A percentile compares a stretch with the other conserved stretches of the same genome.
Conservation (phyloP, 2,113 vertebrate species). For the Himantopus leucocephalus region DNA sequence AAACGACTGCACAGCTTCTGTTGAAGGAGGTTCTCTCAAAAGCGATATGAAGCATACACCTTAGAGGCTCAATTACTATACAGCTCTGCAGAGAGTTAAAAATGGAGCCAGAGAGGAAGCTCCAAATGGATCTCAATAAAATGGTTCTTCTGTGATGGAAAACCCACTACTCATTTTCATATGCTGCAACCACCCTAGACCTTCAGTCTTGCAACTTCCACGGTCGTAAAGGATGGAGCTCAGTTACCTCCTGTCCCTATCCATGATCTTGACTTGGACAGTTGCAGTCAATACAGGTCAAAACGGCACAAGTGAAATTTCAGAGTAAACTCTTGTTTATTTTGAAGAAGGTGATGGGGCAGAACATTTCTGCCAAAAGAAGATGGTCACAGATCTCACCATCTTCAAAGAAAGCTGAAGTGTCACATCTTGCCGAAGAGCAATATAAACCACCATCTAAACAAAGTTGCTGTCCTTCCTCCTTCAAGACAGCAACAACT, state of each 20-base stretch:
- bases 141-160: neutral
- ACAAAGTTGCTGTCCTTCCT: neutral
- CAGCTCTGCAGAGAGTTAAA: neutral
- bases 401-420: neutral
- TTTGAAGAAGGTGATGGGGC: neutral
- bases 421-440: neutral
- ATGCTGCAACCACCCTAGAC: neutral
- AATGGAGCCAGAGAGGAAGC: neutral
- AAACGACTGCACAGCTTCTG: neutral
- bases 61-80: neutral
- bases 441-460: neutral
- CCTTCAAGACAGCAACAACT: neutral
- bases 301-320: neutral
- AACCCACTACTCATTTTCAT: neutral
- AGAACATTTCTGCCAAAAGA: neutral
- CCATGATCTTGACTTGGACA: accelerated
- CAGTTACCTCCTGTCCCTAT: neutral
- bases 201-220: neutral
- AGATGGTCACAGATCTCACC: neutral
- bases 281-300: neutral
- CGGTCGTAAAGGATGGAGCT: neutral
- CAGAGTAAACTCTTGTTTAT: neutral
- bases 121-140: neutral
- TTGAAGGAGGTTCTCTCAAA: neutral
- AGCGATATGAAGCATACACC: neutral